Base-by-base conservation (phyloP, 2,888 invertebrate species). In the Erebia ligea region DNA sequence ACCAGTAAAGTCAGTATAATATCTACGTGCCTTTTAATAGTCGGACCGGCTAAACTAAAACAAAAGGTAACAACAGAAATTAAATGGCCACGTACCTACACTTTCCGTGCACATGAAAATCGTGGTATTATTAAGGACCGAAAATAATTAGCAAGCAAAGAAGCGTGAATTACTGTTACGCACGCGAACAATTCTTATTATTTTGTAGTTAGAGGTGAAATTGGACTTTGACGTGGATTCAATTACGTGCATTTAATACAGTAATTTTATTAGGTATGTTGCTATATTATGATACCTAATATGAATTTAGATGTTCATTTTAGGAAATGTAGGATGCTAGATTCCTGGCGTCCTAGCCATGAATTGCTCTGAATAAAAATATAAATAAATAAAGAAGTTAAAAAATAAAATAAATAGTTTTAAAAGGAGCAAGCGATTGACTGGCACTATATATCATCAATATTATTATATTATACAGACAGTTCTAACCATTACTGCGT, bases 111-210 rank as follows among this genome's bases (percentile, higher is more conserved):
- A 78, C 79, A 78, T 80, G 80, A 81, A 86, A 84, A 78, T 87
- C 83, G 82, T 85, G 83, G 84, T 88, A 87, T 86, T 88, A 87
- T 86, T 83, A 80, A 80, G 82, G 81, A 86, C 82, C 81, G 83
- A 88, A 76, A 86, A 87, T 88, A 89, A 88, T 88, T 87, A 88
- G 84, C 83, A 84, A 82, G 81, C 82, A 75, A 80, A 82, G 80
- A 85, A 84, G 84, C 85, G 85, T 84, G 87, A 87, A 90, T 88
- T 84, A 86, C 86, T 80, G 75, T 73, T 81, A 81, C 80, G 80
- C 91, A 91, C 91, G 91, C 90, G 80, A 91, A 80, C 84, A 83
- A 58, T 82, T 83, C 89, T 87, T 87, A 90, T 91, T 91, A 90
- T 90, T 86, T 87, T 82, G 89, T 85, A 86, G 87, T 89, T 89